A percentile compares a stretch with the other conserved stretches of the same genome.
Evolutionary conservation across 2,888 invertebrate genomes (phyloP).

Genomic region (Drosophila ezoana): DNA sequence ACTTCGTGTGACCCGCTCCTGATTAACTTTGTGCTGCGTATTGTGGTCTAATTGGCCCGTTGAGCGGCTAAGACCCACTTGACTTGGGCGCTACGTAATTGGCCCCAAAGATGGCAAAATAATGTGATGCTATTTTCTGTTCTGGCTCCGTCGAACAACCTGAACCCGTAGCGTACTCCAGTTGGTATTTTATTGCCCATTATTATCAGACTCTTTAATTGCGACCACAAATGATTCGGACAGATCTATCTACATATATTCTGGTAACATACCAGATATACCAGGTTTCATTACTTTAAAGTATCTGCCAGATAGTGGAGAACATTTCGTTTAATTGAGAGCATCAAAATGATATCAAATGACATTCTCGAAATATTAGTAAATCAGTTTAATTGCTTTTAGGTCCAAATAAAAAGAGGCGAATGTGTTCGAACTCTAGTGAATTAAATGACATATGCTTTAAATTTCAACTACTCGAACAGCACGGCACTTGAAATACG

Average conservation of each 20-base stretch:
- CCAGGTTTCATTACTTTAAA: background rate
- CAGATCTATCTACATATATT: conserved; percentile 3
- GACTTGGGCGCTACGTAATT: conserved; percentile 60
- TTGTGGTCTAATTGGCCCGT: conserved; percentile 53
- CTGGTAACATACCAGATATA: background rate
- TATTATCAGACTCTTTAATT: conserved; percentile 21
- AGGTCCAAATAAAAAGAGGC: background rate
- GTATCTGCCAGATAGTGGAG: conserved; percentile 4
- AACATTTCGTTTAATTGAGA: conserved; percentile 6
- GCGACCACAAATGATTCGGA: conserved; percentile 5
- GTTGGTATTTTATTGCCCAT: conserved; percentile 12
- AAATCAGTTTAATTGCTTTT: conserved; percentile 10
- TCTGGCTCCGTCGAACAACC: conserved; percentile 1
- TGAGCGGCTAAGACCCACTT: conserved; percentile 70
- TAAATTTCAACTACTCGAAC: too few relatives aligned
- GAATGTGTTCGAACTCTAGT: background rate
- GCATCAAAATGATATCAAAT: conserved; percentile 3
- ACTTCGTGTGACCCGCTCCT: conserved; percentile 44
- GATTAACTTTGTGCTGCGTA: conserved; percentile 49
- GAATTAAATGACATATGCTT: background rate
- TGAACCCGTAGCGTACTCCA: background rate
- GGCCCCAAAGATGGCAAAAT: conserved; percentile 63
- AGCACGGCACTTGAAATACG: background rate
- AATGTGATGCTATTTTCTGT: conserved; percentile 41
- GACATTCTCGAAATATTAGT: background rate